Evolutionary conservation across 1,140 invertebrate genomes (phyloP).

Genomic region (Pseudomyrmex pallidus): DNA sequence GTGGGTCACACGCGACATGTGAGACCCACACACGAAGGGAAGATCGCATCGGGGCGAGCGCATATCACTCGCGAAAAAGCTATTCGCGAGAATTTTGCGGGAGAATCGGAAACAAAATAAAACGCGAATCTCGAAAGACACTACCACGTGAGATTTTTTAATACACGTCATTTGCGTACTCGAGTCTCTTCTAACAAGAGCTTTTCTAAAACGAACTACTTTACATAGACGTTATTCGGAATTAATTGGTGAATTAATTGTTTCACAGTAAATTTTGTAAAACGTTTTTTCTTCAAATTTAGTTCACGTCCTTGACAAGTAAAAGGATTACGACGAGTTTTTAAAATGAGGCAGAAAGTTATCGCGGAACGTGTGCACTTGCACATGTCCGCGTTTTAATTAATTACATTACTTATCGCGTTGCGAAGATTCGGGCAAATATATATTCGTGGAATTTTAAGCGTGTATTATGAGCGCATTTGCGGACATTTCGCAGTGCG

Average conservation of each 20-base stretch:
- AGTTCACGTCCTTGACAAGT: no score
- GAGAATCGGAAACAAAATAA: conserved; percentile 65
- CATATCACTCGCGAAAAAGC: no score
- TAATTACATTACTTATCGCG: conserved; percentile 6
- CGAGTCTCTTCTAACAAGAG: no score
- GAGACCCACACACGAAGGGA: conserved; percentile 26
- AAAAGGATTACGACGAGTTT: no score
- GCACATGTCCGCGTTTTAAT: neutral
- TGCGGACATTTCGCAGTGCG: conserved; percentile 15
- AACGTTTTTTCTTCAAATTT: no score
- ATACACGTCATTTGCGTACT: no score
- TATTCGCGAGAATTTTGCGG: conserved; percentile 70
- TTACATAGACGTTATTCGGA: no score
- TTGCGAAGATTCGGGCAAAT: neutral
- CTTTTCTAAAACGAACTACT: no score
- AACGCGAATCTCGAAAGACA: neutral
- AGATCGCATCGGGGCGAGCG: neutral
- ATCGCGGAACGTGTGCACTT: neutral
- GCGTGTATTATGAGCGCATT: neutral
- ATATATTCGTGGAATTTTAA: conserved; percentile 32
- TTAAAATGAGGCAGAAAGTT: no score
- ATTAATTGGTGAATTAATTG: no score
- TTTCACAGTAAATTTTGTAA: no score
- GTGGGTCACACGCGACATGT: conserved; percentile 50
- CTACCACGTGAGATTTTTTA: no score